These are phyloP conservation scores for Crossaster papposus DNA, from an alignment of 53 echinoderm and acorn worm genomes.

Conservation along the genomic window DNA sequence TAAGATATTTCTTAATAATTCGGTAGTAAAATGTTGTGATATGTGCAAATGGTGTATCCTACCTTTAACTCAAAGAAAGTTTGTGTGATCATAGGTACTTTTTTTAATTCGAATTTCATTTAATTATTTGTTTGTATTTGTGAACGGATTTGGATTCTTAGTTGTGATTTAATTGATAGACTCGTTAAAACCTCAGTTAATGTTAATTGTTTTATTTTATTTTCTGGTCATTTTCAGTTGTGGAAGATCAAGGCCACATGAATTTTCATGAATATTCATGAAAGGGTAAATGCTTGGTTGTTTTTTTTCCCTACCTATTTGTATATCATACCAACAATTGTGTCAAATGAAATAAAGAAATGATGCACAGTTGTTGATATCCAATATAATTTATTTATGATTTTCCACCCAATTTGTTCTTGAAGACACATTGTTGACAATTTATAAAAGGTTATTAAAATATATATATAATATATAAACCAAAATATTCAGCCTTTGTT, in stretches of 20 bases:
- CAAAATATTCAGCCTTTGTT: background rate
- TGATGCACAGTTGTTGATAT: background rate
- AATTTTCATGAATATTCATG: background rate
- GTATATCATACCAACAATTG: background rate
- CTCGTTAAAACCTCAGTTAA: too few relatives aligned
- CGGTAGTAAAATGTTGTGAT: too few relatives aligned
- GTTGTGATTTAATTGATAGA: background rate
- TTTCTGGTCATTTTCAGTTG: slow-evolving; percentile 51
- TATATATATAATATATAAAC: background rate
- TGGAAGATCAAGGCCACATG: slow-evolving; percentile 77
- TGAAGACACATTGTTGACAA: background rate
- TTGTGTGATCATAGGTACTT: too few relatives aligned
- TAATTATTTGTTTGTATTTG: too few relatives aligned
- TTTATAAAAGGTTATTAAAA: background rate
- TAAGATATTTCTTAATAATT: too few relatives aligned
- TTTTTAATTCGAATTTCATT: too few relatives aligned
- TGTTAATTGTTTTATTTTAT: background rate
- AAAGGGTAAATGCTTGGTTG: background rate
- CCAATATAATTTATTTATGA: background rate
- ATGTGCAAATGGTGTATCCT: too few relatives aligned
- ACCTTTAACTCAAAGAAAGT: too few relatives aligned
- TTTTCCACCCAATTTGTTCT: background rate
- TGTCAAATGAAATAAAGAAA: background rate
- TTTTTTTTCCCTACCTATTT: background rate
- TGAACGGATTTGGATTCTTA: too few relatives aligned